Base-by-base conservation (phyloP, 1,140 invertebrate species). In the Homalodisca vitripennis region DNA sequence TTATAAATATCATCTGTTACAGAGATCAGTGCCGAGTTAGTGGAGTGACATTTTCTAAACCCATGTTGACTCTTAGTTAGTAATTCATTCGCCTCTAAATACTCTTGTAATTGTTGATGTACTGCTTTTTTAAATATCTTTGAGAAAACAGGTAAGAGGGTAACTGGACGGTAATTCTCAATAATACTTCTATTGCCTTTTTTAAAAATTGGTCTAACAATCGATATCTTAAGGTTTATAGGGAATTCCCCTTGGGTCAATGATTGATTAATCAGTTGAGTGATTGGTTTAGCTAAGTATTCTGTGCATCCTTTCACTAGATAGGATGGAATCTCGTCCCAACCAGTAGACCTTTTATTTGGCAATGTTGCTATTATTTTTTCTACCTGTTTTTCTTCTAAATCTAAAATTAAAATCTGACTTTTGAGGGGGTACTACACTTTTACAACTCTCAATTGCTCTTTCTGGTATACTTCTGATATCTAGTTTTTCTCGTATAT, bases 111-210 rank as follows among this genome's bases (percentile, higher is more conserved):
- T 41, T 6, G 34, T 6, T 10, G 34, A 6, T 17, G 34, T 41
- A 17, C 17, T 41, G 34, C 34, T 41, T 17, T 41, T 41, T 41
- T 10, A 41, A 41, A 41, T 41, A 41, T 41, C 17, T 41, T 41
- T 41, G 6, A 41, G 34, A 41, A 41, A 41, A 41, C 17, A 10
- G 34, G 34, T 17, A 41, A 41, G 17, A 41, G 34, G 17, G 34
- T 10, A 41, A 41, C 34, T 41, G 34, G 34, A 10, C 34, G 34
- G 34, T 41, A 41, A 41, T 41, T 41, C 17, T 41, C 10, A 55
- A 24, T 55, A 6, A n/a, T 55, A 55, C 22, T n/a, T n/a, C 51
- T 55, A 55, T 22, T n/a, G 51, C 24, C 51, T 55, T 55, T 55
- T 55, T 55, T 55, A 24, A n/a, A 12, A n/a, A 14, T 55, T 22